These are phyloP conservation scores for Grantiella picta DNA, from an alignment of 2,113 vertebrate genomes.

Conservation along the genomic window DNA sequence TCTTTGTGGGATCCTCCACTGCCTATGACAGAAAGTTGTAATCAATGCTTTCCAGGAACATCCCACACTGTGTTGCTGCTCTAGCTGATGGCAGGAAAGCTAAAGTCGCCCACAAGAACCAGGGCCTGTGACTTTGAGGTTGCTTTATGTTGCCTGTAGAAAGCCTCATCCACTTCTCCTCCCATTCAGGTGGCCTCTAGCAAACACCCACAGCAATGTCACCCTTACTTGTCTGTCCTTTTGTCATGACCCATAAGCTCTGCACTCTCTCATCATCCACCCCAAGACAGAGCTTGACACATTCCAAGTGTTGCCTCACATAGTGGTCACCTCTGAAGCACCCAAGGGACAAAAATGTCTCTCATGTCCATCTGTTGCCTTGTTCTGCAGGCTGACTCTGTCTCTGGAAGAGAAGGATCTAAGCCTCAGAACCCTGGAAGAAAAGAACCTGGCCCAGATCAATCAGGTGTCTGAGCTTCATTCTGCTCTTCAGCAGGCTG, in stretches of 20 bases:
- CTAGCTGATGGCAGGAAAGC: background rate
- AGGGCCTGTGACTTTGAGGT: background rate
- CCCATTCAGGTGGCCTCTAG: background rate
- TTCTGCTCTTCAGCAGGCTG: slow-evolving; percentile 47
- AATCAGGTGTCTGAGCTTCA: slow-evolving; percentile 37
- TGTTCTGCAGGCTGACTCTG: slow-evolving; percentile 36
- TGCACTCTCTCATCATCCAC: background rate
- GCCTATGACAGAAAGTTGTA: background rate
- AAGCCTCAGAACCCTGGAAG: slow-evolving; percentile 61
- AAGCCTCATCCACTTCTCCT: background rate
- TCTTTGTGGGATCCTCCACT: background rate
- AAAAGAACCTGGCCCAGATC: slow-evolving; percentile 42
- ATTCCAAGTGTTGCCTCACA: background rate
- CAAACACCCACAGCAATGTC: background rate
- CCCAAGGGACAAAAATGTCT: background rate
- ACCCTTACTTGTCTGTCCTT: background rate
- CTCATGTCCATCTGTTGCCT: background rate
- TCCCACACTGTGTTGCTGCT: background rate
- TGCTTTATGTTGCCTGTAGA: background rate
- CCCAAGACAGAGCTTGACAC: background rate
- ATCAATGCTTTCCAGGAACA: background rate
- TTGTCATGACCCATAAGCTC: background rate
- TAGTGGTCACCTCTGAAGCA: background rate
- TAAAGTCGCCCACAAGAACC: background rate
- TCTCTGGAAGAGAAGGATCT: slow-evolving; percentile 68